Evolutionary conservation across 2,888 invertebrate genomes (phyloP), one percentile per base, ranked within the genome.

Genomic region (Pegoplata infirma): DNA sequence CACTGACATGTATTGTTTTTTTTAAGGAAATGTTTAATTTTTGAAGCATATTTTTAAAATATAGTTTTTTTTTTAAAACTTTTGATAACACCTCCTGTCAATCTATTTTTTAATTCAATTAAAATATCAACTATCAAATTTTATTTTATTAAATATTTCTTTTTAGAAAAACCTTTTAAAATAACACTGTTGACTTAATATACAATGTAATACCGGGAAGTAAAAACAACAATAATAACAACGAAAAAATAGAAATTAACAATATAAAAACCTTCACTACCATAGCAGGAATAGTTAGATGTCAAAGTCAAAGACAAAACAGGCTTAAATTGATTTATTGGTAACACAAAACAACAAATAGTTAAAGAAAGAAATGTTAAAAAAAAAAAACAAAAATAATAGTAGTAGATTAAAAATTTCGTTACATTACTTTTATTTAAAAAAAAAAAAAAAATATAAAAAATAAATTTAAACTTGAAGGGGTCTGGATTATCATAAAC

Each of bases 271-370:
- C 79, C 74, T 79, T 79, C 75, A 72, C 66, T 72, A 46, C 23
- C 40, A 16, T 61, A 68, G n/a, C 25, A 25, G 25, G 1, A n/a
- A n/a, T 76, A 51, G 56, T 56, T 63, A 63, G 36, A 75, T 79
- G 79, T 79, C 79, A 79, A 79, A 79, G 79, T 75, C 79, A 79
- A 79, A 72, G 79, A 58, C 75, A 75, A 79, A 67, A 75, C 63
- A 21, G 56, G 79, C 74, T 79, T 75, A 75, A 71, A 75, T 79
- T 75, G 75, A 79, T 75, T 71, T 79, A 79, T 79, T 72, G 71
- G 71, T 79, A 67, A 46, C 47, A 71, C 12, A 55, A 75, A 46
- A 46, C 53, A 61, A 36, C 12, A 66, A 32, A 46, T 10, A 51
- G 17, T n/a, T 17, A 44, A 6, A 8, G 55, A 63, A 40, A 17